Conservation (phyloP, 92 coral and sea anemone genomes). For the Nematostella vectensis region DNA sequence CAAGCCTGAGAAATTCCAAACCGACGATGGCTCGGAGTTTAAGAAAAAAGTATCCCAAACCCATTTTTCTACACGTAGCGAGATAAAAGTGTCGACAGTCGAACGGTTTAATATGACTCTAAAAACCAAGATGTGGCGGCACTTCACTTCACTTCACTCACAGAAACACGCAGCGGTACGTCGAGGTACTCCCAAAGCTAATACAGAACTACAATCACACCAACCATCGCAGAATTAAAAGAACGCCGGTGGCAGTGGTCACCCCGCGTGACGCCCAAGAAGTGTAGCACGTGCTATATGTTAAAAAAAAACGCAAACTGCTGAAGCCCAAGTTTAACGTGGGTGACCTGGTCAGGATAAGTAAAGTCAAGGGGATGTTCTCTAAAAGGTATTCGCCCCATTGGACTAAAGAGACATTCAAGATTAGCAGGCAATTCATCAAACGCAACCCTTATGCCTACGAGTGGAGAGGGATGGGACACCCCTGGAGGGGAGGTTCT, state of each 20-base stretch:
- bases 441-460: too few relatives aligned
- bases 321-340: neutral
- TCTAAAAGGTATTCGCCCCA: too few relatives aligned
- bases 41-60: constrained; percentile 6
- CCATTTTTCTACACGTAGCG: constrained; percentile 12
- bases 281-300: neutral
- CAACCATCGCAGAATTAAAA: constrained; percentile 18
- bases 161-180: constrained; percentile 15
- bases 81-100: constrained; percentile 11
- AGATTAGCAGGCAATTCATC: too few relatives aligned
- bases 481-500: too few relatives aligned
- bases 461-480: too few relatives aligned
- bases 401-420: too few relatives aligned
- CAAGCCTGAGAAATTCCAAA: constrained; percentile 9
- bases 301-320: neutral
- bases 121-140: constrained; percentile 25
- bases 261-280: constrained; percentile 8
- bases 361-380: too few relatives aligned
- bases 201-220: constrained; percentile 17
- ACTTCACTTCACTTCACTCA: constrained; percentile 30
- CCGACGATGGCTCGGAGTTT: constrained; percentile 14
- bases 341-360: neutral
- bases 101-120: constrained; percentile 36
- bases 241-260: constrained; percentile 18
- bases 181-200: constrained; percentile 19